phyloP scores from a whole-genome alignment of 2,113 vertebrate genomes.

The Lycaon pictus region DNA sequence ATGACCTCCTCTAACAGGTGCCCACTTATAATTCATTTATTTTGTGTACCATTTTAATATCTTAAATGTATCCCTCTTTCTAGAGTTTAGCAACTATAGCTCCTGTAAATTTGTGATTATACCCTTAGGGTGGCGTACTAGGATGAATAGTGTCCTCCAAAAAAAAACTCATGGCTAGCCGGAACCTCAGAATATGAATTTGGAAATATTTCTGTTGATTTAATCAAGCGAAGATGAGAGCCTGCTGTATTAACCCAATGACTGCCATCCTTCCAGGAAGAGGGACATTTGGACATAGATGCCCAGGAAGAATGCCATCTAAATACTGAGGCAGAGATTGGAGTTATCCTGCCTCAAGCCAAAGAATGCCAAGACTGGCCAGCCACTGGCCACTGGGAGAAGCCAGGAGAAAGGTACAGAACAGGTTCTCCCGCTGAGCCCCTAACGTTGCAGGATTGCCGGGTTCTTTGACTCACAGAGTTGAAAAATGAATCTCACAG shows the following conservation, averaged over 20 bases:
- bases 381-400: neutral
- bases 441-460: neutral
- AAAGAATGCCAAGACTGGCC: neutral
- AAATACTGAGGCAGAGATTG: neutral
- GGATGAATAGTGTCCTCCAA: neutral
- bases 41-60: neutral
- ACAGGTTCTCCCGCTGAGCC: neutral
- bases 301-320: neutral
- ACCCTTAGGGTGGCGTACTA: neutral
- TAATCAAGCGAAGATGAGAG: slow-evolving; percentile 4
- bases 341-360: neutral
- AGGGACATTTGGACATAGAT: neutral
- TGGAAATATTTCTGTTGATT: neutral
- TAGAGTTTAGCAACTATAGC: neutral
- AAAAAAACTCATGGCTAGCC: neutral
- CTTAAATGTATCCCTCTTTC: neutral
- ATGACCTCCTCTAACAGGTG: neutral
- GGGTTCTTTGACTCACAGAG: neutral
- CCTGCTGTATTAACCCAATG: neutral
- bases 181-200: slow-evolving; percentile 3
- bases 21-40: neutral
- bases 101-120: neutral
- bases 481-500: neutral
- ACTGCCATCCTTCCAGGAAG: neutral
- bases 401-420: neutral